These are phyloP conservation scores for Amblyteles armatorius DNA, from an alignment of 2,888 invertebrate species.

Conservation along the genomic window DNA sequence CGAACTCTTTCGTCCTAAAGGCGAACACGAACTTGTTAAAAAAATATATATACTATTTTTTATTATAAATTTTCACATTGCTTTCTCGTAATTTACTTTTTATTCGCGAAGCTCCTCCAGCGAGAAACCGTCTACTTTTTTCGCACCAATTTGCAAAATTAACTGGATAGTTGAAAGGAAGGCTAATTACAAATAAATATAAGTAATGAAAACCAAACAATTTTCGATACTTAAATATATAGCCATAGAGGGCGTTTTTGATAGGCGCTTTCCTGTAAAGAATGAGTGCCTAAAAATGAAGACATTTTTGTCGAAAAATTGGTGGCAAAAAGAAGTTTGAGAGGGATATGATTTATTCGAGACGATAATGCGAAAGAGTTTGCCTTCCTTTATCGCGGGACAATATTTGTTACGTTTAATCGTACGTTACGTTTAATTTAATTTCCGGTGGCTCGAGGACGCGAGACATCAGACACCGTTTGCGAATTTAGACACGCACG, in stretches of 20 bases:
- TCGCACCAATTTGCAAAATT: no score
- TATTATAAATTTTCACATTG: neutral
- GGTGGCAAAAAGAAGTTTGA: neutral
- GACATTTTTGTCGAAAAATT: neutral
- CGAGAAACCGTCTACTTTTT: neutral
- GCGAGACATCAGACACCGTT: slow-evolving; percentile 39
- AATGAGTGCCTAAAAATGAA: neutral
- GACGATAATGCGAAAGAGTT: neutral
- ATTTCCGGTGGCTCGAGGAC: slow-evolving; percentile 47
- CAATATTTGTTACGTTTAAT: neutral
- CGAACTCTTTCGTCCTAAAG: neutral
- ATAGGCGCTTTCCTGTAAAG: no score
- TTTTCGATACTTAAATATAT: no score
- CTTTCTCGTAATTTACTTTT: neutral
- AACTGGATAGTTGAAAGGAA: no score
- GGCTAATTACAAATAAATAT: no score
- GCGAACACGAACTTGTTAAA: neutral
- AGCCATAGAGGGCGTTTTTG: no score
- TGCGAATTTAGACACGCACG: slow-evolving; percentile 58
- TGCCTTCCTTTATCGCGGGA: neutral
- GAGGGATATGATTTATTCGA: neutral
- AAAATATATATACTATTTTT: neutral
- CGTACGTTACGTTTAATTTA: neutral
- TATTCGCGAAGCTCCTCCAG: neutral
- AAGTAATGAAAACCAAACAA: no score